These are phyloP conservation scores for Diplosoma virens DNA, from an alignment of 23 tunicate species.

Conservation along the genomic window DNA sequence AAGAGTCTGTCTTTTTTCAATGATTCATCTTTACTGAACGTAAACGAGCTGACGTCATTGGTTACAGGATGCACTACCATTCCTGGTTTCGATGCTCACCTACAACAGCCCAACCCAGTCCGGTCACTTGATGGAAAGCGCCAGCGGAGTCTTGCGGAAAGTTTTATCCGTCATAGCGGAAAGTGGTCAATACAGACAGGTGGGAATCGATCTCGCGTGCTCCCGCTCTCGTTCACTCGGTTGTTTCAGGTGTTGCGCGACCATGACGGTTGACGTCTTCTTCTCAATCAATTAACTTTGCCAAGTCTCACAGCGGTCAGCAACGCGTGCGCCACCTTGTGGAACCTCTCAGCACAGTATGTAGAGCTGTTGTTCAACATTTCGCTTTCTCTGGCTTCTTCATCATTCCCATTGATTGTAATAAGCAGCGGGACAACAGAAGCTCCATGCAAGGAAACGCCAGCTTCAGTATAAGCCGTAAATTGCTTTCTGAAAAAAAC, in stretches of 20 bases:
- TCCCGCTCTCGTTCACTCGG: too few species aligned
- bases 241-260: conserved; percentile 58
- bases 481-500: too few species aligned
- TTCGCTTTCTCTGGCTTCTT: too few species aligned
- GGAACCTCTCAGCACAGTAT: conserved; percentile 72
- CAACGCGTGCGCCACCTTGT: conserved; percentile 71
- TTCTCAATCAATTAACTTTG: conserved; percentile 45
- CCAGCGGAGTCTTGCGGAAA: conserved; percentile 60
- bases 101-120: conserved; percentile 37
- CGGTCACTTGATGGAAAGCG: conserved; percentile 41
- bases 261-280: conserved; percentile 44
- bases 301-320: conserved; percentile 71
- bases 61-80: conserved; percentile 71
- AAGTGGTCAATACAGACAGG: conserved; percentile 61
- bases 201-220: neutral
- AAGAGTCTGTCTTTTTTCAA: too few species aligned
- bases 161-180: conserved; percentile 54
- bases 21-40: too few species aligned
- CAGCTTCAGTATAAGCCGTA: too few species aligned
- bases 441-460: too few species aligned
- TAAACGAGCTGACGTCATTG: too few species aligned
- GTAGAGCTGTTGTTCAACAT: too few species aligned
- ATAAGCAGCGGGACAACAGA: too few species aligned
- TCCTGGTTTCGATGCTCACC: conserved; percentile 49
- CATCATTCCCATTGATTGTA: too few species aligned